Base-by-base conservation (phyloP, 2,113 vertebrate genomes). In the Hypomesus transpacificus region DNA sequence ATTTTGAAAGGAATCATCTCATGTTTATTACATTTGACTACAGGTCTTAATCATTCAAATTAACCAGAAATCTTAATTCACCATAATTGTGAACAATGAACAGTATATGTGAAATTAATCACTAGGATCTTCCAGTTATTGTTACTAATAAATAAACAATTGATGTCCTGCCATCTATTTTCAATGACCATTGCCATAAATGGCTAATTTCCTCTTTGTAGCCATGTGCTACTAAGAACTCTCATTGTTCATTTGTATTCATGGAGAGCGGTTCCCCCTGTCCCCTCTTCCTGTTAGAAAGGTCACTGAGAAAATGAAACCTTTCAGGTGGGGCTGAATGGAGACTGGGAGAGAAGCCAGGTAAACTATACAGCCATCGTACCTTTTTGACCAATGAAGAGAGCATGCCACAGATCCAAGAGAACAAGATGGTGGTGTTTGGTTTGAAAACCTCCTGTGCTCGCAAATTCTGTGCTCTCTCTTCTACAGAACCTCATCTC, bases 241-340 rank as follows among this genome's bases (percentile, higher is more conserved):
- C 65, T 65, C 73, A 83, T 60, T 70, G 59, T 73, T 82, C 73
- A 68, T 82, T 75, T 79, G 60, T 78, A 79, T 74, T 76, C 82
- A 50, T 75, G 74, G 66, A 34, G 70, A 67, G 66, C 17, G 64
- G 68, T 77, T 74, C 63, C 70, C 66, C 46, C 28, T 69, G 76
- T 58, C 52, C 70, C 63, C 8, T 81, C 75, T 80, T 83, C 78
- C 78, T 70, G 75, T 79, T 68, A 51, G 60, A 87, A 87, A 85
- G 87, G 84, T 88, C 85, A 83, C 65, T 75, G 64, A 58, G 80
- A 53, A 66, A 84, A 80, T 65, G 62, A 82, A 72, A 62, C 68
- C 68, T 85, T 86, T 84, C 76, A 85, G 74, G 70, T 84, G 68
- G 66, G 61, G 78, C 76, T 73, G 73, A 79, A 75, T 75, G 78